phyloP scores from a whole-genome alignment of 2,888 invertebrate genomes.

The Spilarctia lutea region DNA sequence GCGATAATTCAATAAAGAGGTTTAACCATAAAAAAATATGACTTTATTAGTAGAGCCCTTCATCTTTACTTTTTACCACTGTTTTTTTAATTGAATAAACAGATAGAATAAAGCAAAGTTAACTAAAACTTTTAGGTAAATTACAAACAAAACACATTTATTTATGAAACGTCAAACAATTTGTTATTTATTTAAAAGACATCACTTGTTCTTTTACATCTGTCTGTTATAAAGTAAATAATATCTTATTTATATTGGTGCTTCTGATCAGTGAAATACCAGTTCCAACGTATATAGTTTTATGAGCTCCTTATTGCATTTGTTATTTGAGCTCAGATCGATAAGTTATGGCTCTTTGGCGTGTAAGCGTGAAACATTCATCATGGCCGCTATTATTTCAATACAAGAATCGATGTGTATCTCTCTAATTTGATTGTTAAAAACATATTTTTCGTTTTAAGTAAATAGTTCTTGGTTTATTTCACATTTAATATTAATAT shows the following conservation, averaged over 20 bases:
- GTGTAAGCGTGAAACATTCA: constrained; percentile 41
- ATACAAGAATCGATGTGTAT: constrained; percentile 40
- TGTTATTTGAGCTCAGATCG: constrained; percentile 51
- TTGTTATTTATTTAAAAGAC: no score
- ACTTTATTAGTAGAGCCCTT: no score
- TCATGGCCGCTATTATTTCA: constrained; percentile 38
- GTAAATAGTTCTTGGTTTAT: background rate
- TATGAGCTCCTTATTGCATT: constrained; percentile 34
- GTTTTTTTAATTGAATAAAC: no score
- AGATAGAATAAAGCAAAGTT: no score
- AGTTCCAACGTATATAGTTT: constrained; percentile 41
- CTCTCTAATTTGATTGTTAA: constrained; percentile 45
- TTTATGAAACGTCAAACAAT: no score
- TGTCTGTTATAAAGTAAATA: background rate
- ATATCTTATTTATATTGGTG: background rate
- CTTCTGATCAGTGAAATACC: constrained; percentile 38
- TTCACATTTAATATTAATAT: background rate
- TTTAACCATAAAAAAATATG: no score
- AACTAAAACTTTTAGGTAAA: no score
- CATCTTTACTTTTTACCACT: no score
- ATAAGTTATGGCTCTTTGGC: constrained; percentile 48
- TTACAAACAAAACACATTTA: no score
- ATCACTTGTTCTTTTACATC: no score
- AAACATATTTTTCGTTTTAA: constrained; percentile 12
- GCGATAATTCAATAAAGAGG: no score